A percentile compares a stretch with the other conserved stretches of the same genome.
Evolutionary conservation across 2,113 vertebrate species (phyloP).

Genomic region (Cariama cristata): DNA sequence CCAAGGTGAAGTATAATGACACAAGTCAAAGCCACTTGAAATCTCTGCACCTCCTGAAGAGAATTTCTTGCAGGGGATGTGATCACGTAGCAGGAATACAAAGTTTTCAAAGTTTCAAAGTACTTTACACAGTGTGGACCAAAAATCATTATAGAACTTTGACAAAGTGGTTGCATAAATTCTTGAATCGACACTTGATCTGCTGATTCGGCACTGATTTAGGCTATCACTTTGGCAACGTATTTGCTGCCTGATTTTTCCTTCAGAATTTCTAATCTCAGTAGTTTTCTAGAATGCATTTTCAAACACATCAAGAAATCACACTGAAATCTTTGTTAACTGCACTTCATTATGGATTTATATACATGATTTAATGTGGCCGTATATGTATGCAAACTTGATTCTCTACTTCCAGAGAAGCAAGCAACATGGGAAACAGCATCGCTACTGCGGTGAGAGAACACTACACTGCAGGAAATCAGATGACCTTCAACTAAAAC

Average conservation of each 20-base stretch:
- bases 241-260: neutral
- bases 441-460: neutral
- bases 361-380: neutral
- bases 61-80: neutral
- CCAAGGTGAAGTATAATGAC: accelerated
- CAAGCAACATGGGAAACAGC: neutral
- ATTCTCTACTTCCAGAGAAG: neutral
- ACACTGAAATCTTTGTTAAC: neutral
- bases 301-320: neutral
- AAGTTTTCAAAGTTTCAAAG: neutral
- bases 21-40: neutral
- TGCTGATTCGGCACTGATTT: neutral
- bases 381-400: neutral
- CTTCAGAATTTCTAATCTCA: neutral
- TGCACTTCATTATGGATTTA: neutral
- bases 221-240: neutral
- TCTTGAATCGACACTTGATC: neutral
- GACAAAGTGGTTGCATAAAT: neutral
- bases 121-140: neutral
- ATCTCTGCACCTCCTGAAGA: neutral
- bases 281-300: neutral
- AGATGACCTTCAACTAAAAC: neutral
- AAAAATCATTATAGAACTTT: neutral
- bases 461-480: neutral
- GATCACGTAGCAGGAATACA: neutral